Percentiles rank a stretch among this genome's conserved stretches.
Evolutionary conservation across 2,113 vertebrate species (phyloP).

Genomic region (Dromas ardeola): DNA sequence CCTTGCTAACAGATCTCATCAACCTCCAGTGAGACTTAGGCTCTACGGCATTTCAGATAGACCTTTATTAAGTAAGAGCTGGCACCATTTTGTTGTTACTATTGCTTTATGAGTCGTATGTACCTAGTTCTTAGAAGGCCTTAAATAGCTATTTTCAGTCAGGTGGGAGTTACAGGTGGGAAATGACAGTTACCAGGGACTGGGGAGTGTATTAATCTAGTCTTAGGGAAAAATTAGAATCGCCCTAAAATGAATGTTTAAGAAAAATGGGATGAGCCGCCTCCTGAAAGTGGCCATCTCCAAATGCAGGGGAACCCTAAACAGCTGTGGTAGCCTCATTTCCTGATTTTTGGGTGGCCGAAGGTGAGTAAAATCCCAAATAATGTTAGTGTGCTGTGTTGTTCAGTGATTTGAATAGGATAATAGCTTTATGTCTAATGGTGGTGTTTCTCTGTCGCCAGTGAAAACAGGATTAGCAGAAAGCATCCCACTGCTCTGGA

Average conservation of each 20-base stretch:
- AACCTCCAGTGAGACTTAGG: neutral
- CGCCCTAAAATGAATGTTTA: neutral
- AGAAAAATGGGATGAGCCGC: neutral
- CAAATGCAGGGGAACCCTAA: neutral
- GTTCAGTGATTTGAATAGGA: neutral
- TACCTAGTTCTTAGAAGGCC: neutral
- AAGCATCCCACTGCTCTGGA: neutral
- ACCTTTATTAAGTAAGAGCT: neutral
- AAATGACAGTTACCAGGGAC: neutral
- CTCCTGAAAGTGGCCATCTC: neutral
- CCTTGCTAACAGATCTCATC: neutral
- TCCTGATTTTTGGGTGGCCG: neutral
- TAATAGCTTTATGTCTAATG: neutral
- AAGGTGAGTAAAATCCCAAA: neutral
- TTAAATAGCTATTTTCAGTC: neutral
- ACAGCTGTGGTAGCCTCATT: neutral
- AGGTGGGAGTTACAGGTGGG: neutral
- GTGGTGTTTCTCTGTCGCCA: neutral
- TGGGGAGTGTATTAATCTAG: neutral
- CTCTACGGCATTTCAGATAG: neutral
- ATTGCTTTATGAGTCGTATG: neutral
- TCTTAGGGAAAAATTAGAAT: neutral
- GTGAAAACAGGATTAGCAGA: neutral
- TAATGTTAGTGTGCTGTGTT: neutral
- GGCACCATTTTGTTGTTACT: neutral